These are phyloP conservation scores for Boleophthalmus pectinirostris DNA, from an alignment of 2,113 vertebrate species.

Conservation along the genomic window DNA sequence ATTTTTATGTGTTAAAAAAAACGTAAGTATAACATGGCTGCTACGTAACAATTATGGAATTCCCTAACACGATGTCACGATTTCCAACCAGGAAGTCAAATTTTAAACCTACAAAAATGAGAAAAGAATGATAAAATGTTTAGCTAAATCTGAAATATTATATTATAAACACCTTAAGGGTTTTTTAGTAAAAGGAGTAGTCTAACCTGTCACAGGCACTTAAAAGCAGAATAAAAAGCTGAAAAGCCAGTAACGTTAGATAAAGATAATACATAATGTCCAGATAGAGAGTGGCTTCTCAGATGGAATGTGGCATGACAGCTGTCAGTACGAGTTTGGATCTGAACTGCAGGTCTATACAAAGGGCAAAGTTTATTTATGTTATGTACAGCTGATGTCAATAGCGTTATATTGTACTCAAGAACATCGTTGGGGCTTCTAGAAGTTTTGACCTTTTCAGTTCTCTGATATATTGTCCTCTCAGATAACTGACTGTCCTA, in stretches of 20 bases:
- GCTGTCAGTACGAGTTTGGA: constrained; percentile 1
- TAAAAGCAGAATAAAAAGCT: too few relatives aligned
- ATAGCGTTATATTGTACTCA: background rate
- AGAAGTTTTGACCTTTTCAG: background rate
- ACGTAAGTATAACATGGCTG: too few relatives aligned
- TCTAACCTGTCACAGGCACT: too few relatives aligned
- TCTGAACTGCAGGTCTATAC: background rate
- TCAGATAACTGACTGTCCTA: background rate
- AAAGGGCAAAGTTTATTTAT: background rate
- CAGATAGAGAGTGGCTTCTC: background rate
- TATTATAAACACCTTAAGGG: too few relatives aligned
- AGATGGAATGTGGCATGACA: background rate
- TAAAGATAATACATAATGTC: background rate
- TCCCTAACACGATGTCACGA: too few relatives aligned
- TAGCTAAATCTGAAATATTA: too few relatives aligned
- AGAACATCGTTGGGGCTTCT: background rate
- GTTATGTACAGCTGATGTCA: background rate
- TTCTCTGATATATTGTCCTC: background rate
- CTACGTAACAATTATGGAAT: too few relatives aligned
- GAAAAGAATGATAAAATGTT: too few relatives aligned
- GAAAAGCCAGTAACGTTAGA: background rate
- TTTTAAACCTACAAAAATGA: too few relatives aligned
- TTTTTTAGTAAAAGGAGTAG: too few relatives aligned
- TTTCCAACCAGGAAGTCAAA: too few relatives aligned
- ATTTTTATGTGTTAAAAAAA: too few relatives aligned